A percentile compares a stretch with the other conserved stretches of the same genome.
Evolutionary conservation across 2,888 invertebrate species (phyloP).

Genomic region (Netelia virgata): DNA sequence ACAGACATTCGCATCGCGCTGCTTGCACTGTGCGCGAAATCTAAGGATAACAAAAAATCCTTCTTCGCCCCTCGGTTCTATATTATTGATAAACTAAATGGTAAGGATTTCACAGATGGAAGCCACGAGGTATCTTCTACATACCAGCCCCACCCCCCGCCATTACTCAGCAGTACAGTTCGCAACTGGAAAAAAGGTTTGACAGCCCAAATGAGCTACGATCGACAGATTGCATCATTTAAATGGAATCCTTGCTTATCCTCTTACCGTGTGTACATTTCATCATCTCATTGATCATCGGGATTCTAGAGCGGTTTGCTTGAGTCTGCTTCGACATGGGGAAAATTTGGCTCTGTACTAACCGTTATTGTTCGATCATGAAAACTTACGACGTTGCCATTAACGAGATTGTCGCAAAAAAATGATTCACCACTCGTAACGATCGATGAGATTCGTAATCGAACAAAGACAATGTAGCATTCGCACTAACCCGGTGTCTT

Average conservation of each 20-base stretch:
- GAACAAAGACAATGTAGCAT: constrained; percentile 37
- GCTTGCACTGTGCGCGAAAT: no score
- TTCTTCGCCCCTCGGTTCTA: constrained; percentile 57
- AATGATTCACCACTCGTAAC: background rate
- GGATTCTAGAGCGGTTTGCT: constrained; percentile 61
- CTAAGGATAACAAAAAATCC: constrained; percentile 35
- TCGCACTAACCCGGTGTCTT: constrained; percentile 74
- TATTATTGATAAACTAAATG: constrained; percentile 80
- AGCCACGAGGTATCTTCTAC: constrained; percentile 82
- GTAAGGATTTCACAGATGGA: constrained; percentile 83
- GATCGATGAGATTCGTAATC: constrained; percentile 62
- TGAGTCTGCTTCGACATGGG: constrained; percentile 73
- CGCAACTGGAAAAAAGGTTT: constrained; percentile 84
- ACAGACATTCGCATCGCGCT: no score
- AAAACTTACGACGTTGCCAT: background rate
- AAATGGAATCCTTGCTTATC: constrained; percentile 60
- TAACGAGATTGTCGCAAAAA: background rate
- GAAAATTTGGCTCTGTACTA: constrained; percentile 65
- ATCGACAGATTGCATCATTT: constrained; percentile 62
- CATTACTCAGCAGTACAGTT: constrained; percentile 82
- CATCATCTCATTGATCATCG: constrained; percentile 69
- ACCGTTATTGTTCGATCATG: constrained; percentile 56
- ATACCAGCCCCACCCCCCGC: constrained; percentile 83
- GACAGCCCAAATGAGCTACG: constrained; percentile 73
- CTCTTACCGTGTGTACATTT: constrained; percentile 24